Base-by-base conservation (phyloP, 2,888 invertebrate species). In the Dysmachus trigonus region DNA sequence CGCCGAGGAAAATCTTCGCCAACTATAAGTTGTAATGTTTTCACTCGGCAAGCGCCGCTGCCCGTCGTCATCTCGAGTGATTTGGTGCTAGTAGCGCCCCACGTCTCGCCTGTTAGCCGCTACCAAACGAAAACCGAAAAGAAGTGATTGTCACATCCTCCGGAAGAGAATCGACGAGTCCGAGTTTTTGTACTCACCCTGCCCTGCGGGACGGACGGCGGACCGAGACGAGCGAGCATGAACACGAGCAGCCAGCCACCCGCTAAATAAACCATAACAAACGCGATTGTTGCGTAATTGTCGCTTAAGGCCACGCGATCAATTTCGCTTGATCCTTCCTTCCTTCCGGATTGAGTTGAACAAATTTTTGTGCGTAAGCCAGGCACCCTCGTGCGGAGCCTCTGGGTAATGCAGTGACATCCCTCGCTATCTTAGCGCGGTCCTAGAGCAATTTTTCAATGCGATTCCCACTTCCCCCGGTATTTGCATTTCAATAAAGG, bases 231-330 rank as follows among this genome's bases (percentile, higher is more conserved):
- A 81, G 51, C 8, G 41, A 30, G 27, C 22, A 18, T 7, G 13
- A 47, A 33, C 22, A 22, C 35, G 4, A 5, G 47, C 30, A 33
- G 10, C 53, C 76, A 35, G 27, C 62, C 72, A 73, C 85, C 79
- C 86, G 79, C 83, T 86, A 84, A 86, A 86, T 86, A 85, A 86
- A 86, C 85, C 86, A 86, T 86, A 86, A 86, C 81, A 86, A 84
- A 84, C 86, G 72, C 85, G 86, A 86, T 86, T 86, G 86, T 84
- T 86, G 76, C 84, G 41, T 86, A 86, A 87, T 87, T 86, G 87
- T 87, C 87, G 86, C 87, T 87, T 87, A 87, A 87, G 41, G 87
- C 87, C 87, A 87, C 87, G 87, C 84, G 87, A 86, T 86, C 87
- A 86, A 87, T 86, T 86, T 86, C 71, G 62, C 53, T 30, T 73